Evolutionary conservation across 2,888 invertebrate genomes (phyloP).

Genomic region (Drosophila tanythrix): DNA sequence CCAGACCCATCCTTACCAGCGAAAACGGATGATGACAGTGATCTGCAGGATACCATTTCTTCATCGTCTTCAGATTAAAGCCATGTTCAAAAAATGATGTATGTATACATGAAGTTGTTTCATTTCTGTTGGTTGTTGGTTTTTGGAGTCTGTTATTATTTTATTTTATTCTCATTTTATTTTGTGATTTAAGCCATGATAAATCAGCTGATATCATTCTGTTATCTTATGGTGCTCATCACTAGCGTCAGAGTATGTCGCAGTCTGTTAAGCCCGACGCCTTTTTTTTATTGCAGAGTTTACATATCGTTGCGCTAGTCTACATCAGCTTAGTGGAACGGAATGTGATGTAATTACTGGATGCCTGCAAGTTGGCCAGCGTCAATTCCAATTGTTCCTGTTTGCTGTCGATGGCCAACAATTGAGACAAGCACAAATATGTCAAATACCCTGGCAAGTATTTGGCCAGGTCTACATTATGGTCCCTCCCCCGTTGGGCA

Average conservation of each 20-base stretch:
- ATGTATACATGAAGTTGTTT: no score
- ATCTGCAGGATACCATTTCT: no score
- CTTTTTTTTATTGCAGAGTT: not conserved
- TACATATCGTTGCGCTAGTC: not conserved
- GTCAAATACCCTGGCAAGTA: constrained; percentile 17
- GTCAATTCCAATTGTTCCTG: not conserved
- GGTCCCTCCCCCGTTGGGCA: not conserved
- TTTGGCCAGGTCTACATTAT: not conserved
- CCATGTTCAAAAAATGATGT: no score
- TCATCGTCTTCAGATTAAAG: no score
- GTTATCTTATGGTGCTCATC: not conserved
- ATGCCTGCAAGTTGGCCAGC: not conserved
- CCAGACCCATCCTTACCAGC: no score
- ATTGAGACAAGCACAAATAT: constrained; percentile 27
- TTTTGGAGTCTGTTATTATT: no score
- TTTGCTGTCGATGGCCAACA: constrained; percentile 13
- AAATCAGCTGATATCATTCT: no score
- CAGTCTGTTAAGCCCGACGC: not conserved
- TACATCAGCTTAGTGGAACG: not conserved
- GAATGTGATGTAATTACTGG: not conserved
- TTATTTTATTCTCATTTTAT: no score
- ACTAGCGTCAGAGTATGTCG: not conserved
- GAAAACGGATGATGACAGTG: no score
- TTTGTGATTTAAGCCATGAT: no score
- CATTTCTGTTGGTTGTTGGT: no score